Evolutionary conservation across 2,113 vertebrate genomes (phyloP).

Genomic region (Oreotrochilus melanogaster): DNA sequence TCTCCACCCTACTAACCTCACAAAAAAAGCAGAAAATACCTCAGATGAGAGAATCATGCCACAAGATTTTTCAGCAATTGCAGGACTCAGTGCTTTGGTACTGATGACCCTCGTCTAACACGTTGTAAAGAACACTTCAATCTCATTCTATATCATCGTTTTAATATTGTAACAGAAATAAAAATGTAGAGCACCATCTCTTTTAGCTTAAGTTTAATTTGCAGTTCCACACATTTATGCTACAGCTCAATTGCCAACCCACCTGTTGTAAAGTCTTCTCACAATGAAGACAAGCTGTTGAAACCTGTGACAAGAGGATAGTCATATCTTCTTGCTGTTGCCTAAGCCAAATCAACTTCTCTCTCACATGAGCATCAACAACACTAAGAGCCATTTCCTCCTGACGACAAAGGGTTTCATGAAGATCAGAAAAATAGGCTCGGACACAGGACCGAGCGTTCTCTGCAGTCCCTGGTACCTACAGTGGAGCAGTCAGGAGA

Average conservation of each 20-base stretch:
- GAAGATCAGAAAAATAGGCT: conserved; percentile 96
- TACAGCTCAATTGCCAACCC: background rate
- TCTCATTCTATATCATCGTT: background rate
- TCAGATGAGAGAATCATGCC: background rate
- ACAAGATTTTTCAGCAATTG: background rate
- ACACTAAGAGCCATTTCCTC: conserved; percentile 99
- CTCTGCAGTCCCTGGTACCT: conserved; percentile 96
- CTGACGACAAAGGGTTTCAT: conserved; percentile 96
- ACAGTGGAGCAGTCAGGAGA: background rate
- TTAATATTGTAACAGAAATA: background rate
- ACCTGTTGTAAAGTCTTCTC: conserved; percentile 99
- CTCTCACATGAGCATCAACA: conserved; percentile 95
- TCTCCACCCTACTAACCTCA: background rate
- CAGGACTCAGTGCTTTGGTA: background rate
- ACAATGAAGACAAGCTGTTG: conserved; percentile 96
- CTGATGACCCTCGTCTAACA: background rate
- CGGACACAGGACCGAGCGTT: conserved; percentile 96
- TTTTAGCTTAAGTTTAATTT: background rate
- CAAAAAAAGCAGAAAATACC: background rate
- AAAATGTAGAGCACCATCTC: background rate
- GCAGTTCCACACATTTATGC: background rate
- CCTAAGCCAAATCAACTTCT: conserved; percentile 95
- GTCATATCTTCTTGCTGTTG: conserved; percentile 99
- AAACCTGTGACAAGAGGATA: conserved; percentile 95
- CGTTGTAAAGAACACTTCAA: background rate